Percentiles rank a stretch among this genome's conserved stretches.
These are phyloP conservation scores for Stegodyphus mimosarum DNA, from an alignment of 1,140 invertebrate species.

Conservation along the genomic window DNA sequence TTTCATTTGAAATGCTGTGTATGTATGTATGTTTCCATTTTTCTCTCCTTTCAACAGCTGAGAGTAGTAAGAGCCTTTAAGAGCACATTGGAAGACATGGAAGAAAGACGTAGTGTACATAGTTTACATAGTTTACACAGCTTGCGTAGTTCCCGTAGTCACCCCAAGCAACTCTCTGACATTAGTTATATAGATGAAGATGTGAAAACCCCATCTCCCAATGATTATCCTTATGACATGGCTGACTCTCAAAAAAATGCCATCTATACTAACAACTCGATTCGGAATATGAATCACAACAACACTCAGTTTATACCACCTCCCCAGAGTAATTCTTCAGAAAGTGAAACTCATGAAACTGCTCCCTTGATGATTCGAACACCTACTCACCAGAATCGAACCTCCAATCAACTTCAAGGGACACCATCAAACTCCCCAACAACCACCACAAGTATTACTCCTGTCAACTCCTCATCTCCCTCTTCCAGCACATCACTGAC, in stretches of 20 bases:
- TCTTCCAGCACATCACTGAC: conserved; percentile 3
- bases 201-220: conserved; percentile 72
- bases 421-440: conserved; percentile 31
- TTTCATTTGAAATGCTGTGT: conserved; percentile 18
- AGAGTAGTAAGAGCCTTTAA: conserved; percentile 99
- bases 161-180: conserved; percentile 79
- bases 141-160: conserved; percentile 85
- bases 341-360: conserved; percentile 25
- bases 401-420: conserved; percentile 9
- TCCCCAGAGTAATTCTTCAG: neutral
- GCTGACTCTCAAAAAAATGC: conserved; percentile 33
- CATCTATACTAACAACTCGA: conserved; percentile 14
- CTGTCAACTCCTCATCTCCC: conserved; percentile 34
- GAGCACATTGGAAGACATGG: conserved; percentile 98
- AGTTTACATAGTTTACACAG: conserved; percentile 84
- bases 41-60: conserved; percentile 80
- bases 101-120: conserved; percentile 97
- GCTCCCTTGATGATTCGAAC: conserved; percentile 48
- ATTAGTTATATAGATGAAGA: conserved; percentile 63
- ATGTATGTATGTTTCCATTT: conserved; percentile 62
- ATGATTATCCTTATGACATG: conserved; percentile 63
- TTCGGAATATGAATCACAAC: conserved; percentile 25
- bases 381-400: conserved; percentile 1
- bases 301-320: conserved; percentile 11
- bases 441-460: conserved; percentile 34